Conservation (phyloP, 2,888 invertebrate genomes). For the Catocala nupta region DNA sequence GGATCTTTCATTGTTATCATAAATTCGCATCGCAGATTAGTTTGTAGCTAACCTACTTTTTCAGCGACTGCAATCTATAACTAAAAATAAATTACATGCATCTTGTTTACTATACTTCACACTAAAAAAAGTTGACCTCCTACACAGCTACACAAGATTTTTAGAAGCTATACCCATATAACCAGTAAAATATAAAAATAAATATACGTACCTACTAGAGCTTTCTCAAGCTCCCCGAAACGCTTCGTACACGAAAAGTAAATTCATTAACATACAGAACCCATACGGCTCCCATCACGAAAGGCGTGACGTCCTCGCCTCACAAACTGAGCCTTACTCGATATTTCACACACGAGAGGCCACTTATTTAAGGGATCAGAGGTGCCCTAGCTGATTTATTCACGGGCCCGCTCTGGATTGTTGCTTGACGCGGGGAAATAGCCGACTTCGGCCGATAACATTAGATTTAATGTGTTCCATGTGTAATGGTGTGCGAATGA, state of each 20-base stretch:
- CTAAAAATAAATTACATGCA: too few relatives aligned
- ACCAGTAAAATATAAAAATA: too few relatives aligned
- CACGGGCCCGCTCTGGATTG: slow-evolving; percentile 65
- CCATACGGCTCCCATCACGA: neutral
- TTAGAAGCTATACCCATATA: too few relatives aligned
- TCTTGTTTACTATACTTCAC: too few relatives aligned
- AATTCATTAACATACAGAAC: slow-evolving; percentile 14
- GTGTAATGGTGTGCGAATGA: slow-evolving; percentile 49
- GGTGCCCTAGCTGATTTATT: slow-evolving; percentile 81
- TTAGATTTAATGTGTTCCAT: slow-evolving; percentile 35
- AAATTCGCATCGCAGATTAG: too few relatives aligned
- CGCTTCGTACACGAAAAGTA: neutral
- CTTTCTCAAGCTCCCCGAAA: neutral
- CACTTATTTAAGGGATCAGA: slow-evolving; percentile 85
- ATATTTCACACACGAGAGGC: slow-evolving; percentile 83
- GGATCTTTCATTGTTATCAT: too few relatives aligned
- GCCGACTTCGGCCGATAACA: slow-evolving; percentile 48
- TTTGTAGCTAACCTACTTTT: too few relatives aligned
- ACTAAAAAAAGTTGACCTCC: too few relatives aligned
- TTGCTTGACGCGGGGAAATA: slow-evolving; percentile 56
- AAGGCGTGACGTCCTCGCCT: slow-evolving; percentile 22
- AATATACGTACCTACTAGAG: neutral
- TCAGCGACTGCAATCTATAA: too few relatives aligned
- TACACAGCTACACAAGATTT: too few relatives aligned
- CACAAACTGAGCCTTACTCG: slow-evolving; percentile 57